Evolutionary conservation across 1,140 invertebrate genomes (phyloP).

Genomic region (Meloidogyne floridensis): DNA sequence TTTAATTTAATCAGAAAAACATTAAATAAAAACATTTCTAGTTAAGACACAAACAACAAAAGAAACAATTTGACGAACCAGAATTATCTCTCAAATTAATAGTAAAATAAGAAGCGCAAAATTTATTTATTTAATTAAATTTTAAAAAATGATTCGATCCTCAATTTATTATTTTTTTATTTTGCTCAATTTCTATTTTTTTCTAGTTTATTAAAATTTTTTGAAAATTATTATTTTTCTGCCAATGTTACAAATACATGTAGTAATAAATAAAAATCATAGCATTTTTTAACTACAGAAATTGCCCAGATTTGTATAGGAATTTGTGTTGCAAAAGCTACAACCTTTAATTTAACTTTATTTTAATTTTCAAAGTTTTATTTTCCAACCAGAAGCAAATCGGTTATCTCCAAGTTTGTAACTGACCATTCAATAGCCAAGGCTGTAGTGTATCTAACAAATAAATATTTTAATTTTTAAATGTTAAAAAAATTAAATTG

Average conservation of each 20-base stretch:
- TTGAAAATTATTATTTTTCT: not conserved
- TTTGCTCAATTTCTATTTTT: conserved; percentile 5
- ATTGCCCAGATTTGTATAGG: conserved; percentile 26
- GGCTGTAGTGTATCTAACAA: not conserved
- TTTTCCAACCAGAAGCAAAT: conserved; percentile 23
- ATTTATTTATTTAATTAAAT: not conserved
- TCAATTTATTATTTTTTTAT: not conserved
- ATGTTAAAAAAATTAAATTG: not conserved
- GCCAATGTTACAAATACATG: not conserved
- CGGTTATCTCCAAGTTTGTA: not conserved
- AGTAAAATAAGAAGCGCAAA: not conserved
- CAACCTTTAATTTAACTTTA: not conserved
- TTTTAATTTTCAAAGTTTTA: not conserved
- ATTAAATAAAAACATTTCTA: not conserved
- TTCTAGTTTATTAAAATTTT: not conserved
- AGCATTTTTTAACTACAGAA: conserved; percentile 16
- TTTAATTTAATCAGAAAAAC: not conserved
- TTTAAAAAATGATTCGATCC: not conserved
- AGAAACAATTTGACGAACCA: not conserved
- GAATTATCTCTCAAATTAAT: not conserved
- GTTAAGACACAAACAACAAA: not conserved
- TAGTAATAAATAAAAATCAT: not conserved
- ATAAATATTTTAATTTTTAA: too few species aligned
- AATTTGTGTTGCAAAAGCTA: conserved; percentile 21
- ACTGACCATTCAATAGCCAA: conserved; percentile 3